Percentiles rank a stretch among this genome's conserved stretches.
phyloP scores from a whole-genome alignment of 2,888 invertebrate species.

The Nomada ruficornis region DNA sequence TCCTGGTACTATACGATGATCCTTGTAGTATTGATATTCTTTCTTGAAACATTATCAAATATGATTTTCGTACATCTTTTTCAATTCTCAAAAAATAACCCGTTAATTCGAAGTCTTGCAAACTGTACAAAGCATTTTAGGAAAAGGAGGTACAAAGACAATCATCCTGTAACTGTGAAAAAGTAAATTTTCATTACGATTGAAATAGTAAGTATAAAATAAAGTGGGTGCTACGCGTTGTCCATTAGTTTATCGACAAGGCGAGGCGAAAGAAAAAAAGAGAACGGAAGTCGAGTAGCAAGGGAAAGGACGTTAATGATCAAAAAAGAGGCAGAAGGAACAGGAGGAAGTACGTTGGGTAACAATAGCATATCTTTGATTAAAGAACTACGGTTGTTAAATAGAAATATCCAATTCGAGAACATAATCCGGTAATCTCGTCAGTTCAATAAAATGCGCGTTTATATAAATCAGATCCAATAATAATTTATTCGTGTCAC shows the following conservation, averaged over 20 bases:
- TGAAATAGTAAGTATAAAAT: conserved; percentile 27
- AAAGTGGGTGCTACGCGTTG: conserved; percentile 34
- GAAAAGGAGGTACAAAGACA: conserved; percentile 65
- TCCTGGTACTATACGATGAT: conserved; percentile 56
- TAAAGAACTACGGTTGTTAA: conserved; percentile 26
- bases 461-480: conserved; percentile 65
- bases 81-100: conserved; percentile 35
- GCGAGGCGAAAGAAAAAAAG: not conserved
- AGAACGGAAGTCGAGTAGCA: not conserved
- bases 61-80: not conserved
- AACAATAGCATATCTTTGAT: conserved; percentile 51
- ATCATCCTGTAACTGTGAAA: conserved; percentile 58
- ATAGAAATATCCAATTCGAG: conserved; percentile 27
- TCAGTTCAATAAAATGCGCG: conserved; percentile 60
- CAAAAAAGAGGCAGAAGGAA: not conserved
- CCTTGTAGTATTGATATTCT: conserved; percentile 53
- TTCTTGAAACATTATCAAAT: not conserved
- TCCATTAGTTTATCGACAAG: conserved; percentile 9
- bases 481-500: conserved; percentile 71
- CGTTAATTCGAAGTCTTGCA: conserved; percentile 60
- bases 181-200: conserved; percentile 22
- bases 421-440: conserved; percentile 27
- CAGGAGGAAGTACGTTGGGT: conserved; percentile 68
- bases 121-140: conserved; percentile 68
- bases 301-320: not conserved